Conservation (phyloP, 1,140 invertebrate species). For the Macrocentrus cingulum region DNA sequence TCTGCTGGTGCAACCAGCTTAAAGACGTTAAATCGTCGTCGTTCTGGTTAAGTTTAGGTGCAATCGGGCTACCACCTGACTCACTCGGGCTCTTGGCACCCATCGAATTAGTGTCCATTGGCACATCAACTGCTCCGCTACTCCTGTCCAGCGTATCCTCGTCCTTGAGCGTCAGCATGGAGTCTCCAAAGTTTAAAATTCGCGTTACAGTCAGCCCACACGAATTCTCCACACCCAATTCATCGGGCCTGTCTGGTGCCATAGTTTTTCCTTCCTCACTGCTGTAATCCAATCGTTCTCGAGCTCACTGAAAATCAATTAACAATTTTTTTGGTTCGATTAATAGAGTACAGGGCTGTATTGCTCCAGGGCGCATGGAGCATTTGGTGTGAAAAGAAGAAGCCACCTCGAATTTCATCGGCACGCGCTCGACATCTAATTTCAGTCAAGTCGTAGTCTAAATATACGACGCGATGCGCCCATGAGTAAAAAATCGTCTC, state of each 20-base stretch:
- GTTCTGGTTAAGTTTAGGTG: slow-evolving; percentile 39
- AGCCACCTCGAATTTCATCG: slow-evolving; percentile 29
- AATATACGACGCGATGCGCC: slow-evolving; percentile 30
- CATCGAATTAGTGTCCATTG: slow-evolving; percentile 30
- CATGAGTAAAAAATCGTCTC: slow-evolving; percentile 25
- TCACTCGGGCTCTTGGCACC: slow-evolving; percentile 31
- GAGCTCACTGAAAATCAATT: too few relatives aligned
- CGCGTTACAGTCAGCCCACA: slow-evolving; percentile 42
- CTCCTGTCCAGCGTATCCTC: slow-evolving; percentile 35
- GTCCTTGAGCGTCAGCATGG: slow-evolving; percentile 41
- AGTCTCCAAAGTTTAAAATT: slow-evolving; percentile 39
- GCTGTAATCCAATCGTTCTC: background rate
- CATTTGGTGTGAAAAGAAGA: background rate
- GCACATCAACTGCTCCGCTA: slow-evolving; percentile 22
- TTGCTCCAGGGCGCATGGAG: too few relatives aligned
- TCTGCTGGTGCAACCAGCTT: slow-evolving; percentile 88
- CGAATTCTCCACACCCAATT: slow-evolving; percentile 46
- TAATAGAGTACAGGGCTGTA: too few relatives aligned
- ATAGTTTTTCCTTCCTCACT: slow-evolving; percentile 36
- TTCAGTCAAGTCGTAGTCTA: slow-evolving; percentile 31
- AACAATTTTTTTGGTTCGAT: too few relatives aligned
- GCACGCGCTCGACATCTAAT: slow-evolving; percentile 27
- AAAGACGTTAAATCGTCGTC: slow-evolving; percentile 89
- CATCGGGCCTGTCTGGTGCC: slow-evolving; percentile 56
- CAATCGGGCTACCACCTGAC: slow-evolving; percentile 24